Percentiles rank a stretch among this genome's conserved stretches.
Conservation (phyloP, 2,113 vertebrate species). For the Alaudala cheleensis region DNA sequence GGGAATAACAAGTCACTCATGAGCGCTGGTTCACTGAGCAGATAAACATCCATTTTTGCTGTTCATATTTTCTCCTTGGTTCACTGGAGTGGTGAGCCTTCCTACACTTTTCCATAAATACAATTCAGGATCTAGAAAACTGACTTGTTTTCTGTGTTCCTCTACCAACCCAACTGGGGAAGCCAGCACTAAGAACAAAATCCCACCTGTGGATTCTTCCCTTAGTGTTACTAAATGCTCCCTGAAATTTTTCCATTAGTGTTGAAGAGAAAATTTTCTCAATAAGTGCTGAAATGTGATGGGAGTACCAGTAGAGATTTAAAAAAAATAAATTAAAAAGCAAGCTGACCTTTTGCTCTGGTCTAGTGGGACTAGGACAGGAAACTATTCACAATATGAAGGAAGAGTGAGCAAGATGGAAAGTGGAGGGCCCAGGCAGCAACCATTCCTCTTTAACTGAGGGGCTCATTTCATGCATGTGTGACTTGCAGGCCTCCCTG, state of each 20-base stretch:
- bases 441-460: background rate
- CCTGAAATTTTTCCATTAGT: background rate
- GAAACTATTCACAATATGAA: background rate
- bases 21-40: background rate
- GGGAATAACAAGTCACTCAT: background rate
- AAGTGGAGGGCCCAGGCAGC: background rate
- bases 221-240: background rate
- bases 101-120: background rate
- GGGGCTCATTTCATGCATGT: background rate
- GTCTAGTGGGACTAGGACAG: background rate
- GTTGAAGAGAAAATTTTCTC: background rate
- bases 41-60: background rate
- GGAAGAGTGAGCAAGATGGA: background rate
- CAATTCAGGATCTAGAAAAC: background rate
- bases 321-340: background rate
- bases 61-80: background rate
- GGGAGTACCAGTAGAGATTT: background rate
- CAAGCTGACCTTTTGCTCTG: background rate
- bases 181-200: background rate
- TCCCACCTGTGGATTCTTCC: background rate
- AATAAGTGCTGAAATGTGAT: accelerated
- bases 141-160: background rate
- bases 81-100: background rate
- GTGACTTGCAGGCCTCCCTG: background rate
- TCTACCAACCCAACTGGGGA: background rate